These are phyloP conservation scores for Scelioninae gen. 2 DNA, from an alignment of 2,888 invertebrate genomes.

Conservation along the genomic window DNA sequence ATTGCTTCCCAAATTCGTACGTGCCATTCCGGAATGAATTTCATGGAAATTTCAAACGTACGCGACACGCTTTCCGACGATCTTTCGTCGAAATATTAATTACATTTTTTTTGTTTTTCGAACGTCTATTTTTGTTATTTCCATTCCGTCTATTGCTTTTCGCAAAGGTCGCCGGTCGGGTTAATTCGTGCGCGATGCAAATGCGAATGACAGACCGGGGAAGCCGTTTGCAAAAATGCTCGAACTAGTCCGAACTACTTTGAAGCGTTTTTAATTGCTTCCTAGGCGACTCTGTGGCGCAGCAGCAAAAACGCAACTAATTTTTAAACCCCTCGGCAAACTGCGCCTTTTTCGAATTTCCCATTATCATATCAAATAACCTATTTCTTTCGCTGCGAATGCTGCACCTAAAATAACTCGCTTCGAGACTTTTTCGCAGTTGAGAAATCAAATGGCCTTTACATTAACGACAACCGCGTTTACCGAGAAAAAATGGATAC, in stretches of 20 bases:
- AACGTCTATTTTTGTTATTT: too few relatives aligned
- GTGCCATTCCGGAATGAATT: slow-evolving; percentile 4
- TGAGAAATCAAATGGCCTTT: slow-evolving; percentile 17
- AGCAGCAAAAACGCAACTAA: slow-evolving; percentile 8
- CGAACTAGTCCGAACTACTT: slow-evolving; percentile 28
- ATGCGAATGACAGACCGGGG: too few relatives aligned
- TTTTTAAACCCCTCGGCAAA: slow-evolving; percentile 13
- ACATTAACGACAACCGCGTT: slow-evolving; percentile 25
- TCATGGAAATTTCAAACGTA: neutral
- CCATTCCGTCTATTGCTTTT: too few relatives aligned
- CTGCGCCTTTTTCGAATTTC: slow-evolving; percentile 3
- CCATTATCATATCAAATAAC: slow-evolving; percentile 27
- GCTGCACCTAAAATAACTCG: slow-evolving; percentile 12
- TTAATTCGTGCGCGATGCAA: too few relatives aligned
- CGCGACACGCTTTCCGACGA: neutral
- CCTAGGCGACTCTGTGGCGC: neutral
- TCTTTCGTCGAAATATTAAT: slow-evolving; percentile 6
- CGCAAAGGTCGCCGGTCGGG: too few relatives aligned
- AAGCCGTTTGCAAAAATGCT: slow-evolving; percentile 21
- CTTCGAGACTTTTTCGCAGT: slow-evolving; percentile 2
- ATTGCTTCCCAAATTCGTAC: slow-evolving; percentile 15
- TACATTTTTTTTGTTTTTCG: neutral
- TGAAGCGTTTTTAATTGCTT: slow-evolving; percentile 31
- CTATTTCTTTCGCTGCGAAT: too few relatives aligned
- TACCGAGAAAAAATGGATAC: too few relatives aligned